Evolutionary conservation across 2,113 vertebrate genomes (phyloP).

Genomic region (Pelecanus crispus): DNA sequence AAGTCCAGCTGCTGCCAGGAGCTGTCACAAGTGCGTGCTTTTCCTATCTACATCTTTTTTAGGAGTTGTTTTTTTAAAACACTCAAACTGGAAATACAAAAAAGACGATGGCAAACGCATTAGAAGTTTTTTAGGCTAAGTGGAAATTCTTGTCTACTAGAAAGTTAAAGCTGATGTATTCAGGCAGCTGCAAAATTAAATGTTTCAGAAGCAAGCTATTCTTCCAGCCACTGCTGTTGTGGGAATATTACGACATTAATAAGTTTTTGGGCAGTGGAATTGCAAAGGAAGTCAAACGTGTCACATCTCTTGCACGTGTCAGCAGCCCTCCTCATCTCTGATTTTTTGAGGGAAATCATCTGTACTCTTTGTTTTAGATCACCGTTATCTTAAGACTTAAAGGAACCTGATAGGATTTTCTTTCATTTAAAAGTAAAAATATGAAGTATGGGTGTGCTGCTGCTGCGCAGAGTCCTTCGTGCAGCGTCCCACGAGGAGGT

Average conservation of each 20-base stretch:
- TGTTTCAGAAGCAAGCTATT: neutral
- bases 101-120: neutral
- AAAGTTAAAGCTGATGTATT: neutral
- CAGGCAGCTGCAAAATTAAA: neutral
- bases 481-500: neutral
- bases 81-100: neutral
- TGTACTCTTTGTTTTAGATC: neutral
- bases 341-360: neutral
- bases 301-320: neutral
- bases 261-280: neutral
- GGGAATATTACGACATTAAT: neutral
- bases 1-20: neutral
- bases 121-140: neutral
- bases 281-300: neutral
- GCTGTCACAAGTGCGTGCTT: neutral
- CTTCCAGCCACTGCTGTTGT: neutral
- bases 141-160: neutral
- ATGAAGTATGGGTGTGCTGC: neutral
- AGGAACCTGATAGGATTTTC: neutral
- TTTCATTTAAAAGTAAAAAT: neutral
- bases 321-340: neutral
- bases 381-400: neutral
- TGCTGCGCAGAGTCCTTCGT: neutral
- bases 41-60: neutral
- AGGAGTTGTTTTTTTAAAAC: neutral